Evolutionary conservation across 2,797 vertebrate genomes (phyloP), one percentile per base, ranked within the genome.

Genomic region (Fistularia commersonii): DNA sequence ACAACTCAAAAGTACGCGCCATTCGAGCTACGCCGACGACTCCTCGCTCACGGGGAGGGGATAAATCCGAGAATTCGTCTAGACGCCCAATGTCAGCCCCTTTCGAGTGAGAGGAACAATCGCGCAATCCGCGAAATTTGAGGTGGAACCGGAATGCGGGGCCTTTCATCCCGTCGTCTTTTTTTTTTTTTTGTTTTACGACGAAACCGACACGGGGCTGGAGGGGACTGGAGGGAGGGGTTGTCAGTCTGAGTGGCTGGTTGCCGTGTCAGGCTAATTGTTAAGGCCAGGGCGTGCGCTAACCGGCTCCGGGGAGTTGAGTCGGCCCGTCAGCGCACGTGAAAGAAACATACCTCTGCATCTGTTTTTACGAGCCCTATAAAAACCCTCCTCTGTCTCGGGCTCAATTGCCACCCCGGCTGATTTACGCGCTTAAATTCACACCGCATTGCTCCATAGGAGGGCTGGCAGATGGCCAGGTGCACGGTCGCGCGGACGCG

Each of bases 381-480:
- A 88, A 89, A 89, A 90, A 70, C 23, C 76, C 79, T 74, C 76
- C 69, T 86, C 86, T 76, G 81, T 87, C 84, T 85, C 79, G 44
- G 69, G 77, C 76, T 85, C 66, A 76, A 80, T 80, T 83, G 84
- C 83, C 77, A 84, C 81, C 86, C 72, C 64, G 76, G 66, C 69
- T 88, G 87, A 90, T 89, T 90, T 89, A 90, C 85, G 85, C 70
- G 70, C 61, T 69, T 64, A 74, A 73, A 84, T 85, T 80, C 78
- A 48, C 72, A 80, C 68, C 56, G 79, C 82, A 79, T 62, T 72
- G 81, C 76, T 82, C 69, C 74, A 74, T 80, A 74, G 75, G 74
- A 83, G 84, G 76, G 70, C 67, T 87, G 84, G 85, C 88, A 84
- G 84, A 80, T 80, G 83, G 83, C 86, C 85, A 87, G 74, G 79